A percentile compares a stretch with the other conserved stretches of the same genome.
Evolutionary conservation across 2,888 invertebrate genomes (phyloP).

Genomic region (Pachymerium ferrugineum): DNA sequence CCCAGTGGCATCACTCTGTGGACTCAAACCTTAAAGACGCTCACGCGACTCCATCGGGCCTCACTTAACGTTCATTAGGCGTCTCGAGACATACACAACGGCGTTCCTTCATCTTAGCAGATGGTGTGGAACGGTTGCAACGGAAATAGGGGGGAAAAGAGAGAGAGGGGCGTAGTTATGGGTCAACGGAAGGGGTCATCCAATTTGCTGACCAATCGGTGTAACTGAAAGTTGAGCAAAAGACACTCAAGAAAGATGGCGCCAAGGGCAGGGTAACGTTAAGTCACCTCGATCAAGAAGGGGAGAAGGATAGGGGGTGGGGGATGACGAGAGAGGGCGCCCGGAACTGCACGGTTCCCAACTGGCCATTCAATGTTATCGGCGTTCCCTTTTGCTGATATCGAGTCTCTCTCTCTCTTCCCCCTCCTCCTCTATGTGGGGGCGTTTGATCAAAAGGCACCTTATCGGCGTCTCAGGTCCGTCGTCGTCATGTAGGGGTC

Average conservation of each 20-base stretch:
- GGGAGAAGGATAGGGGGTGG: neutral
- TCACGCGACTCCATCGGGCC: neutral
- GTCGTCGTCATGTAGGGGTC: neutral
- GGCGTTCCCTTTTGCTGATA: neutral
- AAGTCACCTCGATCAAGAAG: neutral
- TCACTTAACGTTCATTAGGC: constrained; percentile 9
- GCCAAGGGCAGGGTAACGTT: neutral
- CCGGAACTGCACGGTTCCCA: constrained; percentile 1
- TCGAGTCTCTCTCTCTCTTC: neutral
- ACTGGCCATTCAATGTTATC: constrained; percentile 4
- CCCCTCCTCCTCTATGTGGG: neutral
- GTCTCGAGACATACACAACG: neutral
- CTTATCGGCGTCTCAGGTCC: neutral
- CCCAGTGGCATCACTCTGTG: neutral
- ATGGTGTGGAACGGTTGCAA: neutral
- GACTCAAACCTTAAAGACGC: constrained; percentile 4
- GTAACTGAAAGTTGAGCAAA: neutral
- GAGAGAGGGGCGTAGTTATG: neutral
- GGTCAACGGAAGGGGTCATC: constrained; percentile 3
- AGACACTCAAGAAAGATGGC: neutral
- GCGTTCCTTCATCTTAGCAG: neutral
- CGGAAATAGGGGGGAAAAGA: neutral
- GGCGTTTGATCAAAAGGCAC: neutral
- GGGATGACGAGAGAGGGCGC: neutral
- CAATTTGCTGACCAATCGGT: constrained; percentile 13